Base-by-base conservation (phyloP, 2,888 invertebrate species). In the Spicauda simplicius region DNA sequence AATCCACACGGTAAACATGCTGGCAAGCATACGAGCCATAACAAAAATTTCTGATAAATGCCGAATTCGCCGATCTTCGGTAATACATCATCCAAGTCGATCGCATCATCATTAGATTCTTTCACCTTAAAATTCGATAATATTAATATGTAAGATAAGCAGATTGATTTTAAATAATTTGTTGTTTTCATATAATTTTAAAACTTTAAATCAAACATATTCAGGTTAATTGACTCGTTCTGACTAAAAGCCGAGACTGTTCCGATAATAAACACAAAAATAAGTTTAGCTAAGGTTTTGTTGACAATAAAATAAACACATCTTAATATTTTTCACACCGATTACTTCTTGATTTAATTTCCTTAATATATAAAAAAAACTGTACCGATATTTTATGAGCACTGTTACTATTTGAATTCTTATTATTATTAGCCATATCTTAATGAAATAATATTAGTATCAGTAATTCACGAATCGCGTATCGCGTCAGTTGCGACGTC, bases 1-100 rank as follows among this genome's bases (percentile, higher is more conserved):
- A 97, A 98, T 37, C 97, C 98, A 79, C 98, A 97, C 0, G 98
- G 97, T 76, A 98, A 95, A 80, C 98, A 97, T 3, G 98, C 97
- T 16, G 98, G 97, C 71, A 98, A 91, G 79, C 98, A 97, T 69
- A 98, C 96, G 63, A 98, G 94, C 95, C 97, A 97, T 20, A 97
- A 92, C 70, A 98, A 91, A 63, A 97, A 90, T 84, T 97, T 97
- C 84, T 98, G 98, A 86, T 98, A 98, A 50, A 94, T 94, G 58
- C 98, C 98, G 83, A 98, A 98, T 85, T 98, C 98, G 2, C 98
- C 98, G 70, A 98, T 96, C 80, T 96, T 95, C 0, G 97, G 97
- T 70, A 98, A 87, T 68, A 98, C 91, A 80, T 97, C 97, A 81
- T 98, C 98, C 87, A 98, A 94, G 85, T 98, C 97, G 83, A 97